A percentile compares a stretch with the other conserved stretches of the same genome.
phyloP scores from a whole-genome alignment of 2,888 invertebrate genomes.

The Caenorhabditis sp. region DNA sequence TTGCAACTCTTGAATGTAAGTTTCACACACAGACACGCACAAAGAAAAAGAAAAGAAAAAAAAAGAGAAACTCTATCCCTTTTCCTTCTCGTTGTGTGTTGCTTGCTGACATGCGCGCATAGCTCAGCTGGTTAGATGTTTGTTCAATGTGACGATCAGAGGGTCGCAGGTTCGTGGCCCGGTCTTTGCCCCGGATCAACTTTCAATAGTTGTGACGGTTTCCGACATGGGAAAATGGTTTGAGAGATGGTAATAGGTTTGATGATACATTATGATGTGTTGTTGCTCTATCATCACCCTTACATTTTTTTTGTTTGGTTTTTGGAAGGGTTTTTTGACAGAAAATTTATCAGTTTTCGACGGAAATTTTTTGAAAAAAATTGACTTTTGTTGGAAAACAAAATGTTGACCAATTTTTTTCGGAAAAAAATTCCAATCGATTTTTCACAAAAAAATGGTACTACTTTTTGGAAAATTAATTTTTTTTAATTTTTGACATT shows the following conservation, averaged over 20 bases:
- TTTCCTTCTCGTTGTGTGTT: neutral
- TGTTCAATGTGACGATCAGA: neutral
- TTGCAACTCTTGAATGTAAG: neutral
- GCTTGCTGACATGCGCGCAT: neutral
- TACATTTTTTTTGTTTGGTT: neutral
- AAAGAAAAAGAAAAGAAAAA: no score
- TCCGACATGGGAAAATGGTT: slow-evolving; percentile 5
- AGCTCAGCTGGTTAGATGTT: neutral
- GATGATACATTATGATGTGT: neutral
- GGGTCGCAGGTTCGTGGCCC: slow-evolving; percentile 4
- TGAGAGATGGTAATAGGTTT: neutral
- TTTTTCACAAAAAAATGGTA: no score
- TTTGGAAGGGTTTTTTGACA: no score
- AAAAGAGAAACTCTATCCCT: no score
- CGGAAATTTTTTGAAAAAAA: no score
- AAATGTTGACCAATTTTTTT: no score
- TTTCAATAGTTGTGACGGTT: slow-evolving; percentile 7
- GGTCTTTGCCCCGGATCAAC: slow-evolving; percentile 12
- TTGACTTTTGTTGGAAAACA: no score
- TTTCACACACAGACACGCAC: neutral
- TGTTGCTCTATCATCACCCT: neutral
- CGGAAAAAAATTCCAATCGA: no score
- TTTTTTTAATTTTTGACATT: no score
- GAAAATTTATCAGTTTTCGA: no score
- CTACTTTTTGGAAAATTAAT: no score